Percentiles rank a stretch among this genome's conserved stretches.
phyloP scores from a whole-genome alignment of 2,113 vertebrate genomes.

The Corythornis cristatus region DNA sequence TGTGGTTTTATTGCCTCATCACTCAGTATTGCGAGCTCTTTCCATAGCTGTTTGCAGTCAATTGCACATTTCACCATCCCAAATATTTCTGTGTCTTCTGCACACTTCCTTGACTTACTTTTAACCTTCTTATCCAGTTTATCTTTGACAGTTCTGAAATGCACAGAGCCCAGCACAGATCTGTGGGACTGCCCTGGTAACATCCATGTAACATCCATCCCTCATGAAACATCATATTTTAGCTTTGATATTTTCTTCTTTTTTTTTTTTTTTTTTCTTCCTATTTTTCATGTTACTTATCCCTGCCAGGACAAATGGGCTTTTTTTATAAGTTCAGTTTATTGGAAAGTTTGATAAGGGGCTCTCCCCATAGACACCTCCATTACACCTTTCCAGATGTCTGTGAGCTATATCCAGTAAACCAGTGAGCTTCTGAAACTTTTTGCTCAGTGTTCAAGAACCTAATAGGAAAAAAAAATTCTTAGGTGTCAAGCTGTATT shows the following conservation, averaged over 20 bases:
- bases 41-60: neutral
- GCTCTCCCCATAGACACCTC: neutral
- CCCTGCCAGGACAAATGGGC: neutral
- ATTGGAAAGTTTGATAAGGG: neutral
- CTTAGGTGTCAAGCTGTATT: neutral
- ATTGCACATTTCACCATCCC: neutral
- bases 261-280: neutral
- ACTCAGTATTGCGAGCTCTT: neutral
- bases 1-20: neutral
- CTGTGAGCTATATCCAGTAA: neutral
- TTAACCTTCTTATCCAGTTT: neutral
- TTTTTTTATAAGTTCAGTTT: neutral
- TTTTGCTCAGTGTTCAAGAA: neutral
- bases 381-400: neutral
- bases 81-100: neutral
- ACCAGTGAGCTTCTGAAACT: neutral
- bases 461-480: neutral
- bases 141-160: neutral
- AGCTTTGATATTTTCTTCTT: neutral
- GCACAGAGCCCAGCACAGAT: neutral
- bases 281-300: neutral
- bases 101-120: neutral
- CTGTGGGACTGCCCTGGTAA: fast-evolving
- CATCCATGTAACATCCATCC: neutral
- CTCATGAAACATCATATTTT: neutral